Conservation (phyloP, 2,113 vertebrate species). For the Macquaria ambigua region DNA sequence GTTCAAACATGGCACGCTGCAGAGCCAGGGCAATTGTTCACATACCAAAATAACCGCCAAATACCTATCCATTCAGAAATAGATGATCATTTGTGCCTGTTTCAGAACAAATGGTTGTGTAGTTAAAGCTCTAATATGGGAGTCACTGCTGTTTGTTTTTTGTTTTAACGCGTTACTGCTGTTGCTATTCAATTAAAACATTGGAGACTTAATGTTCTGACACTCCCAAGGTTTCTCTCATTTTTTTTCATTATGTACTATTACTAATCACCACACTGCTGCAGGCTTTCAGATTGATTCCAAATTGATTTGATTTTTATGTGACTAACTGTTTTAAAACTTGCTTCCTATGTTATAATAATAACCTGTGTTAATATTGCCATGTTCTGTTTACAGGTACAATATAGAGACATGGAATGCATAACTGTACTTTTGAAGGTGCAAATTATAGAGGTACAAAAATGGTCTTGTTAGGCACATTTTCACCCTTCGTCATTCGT, state of each 20-base stretch:
- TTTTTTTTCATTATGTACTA: too few species aligned
- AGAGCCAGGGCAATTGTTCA: not conserved
- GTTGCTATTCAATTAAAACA: too few species aligned
- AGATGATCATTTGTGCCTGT: not conserved
- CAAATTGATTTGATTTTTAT: too few species aligned
- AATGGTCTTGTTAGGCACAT: not conserved
- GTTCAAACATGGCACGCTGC: constrained; percentile 26
- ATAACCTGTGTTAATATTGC: not conserved
- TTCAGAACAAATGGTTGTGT: constrained; percentile 1
- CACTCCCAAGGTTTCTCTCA: not conserved
- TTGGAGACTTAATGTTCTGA: not conserved
- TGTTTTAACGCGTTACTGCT: not conserved
- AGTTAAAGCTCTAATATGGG: not conserved
- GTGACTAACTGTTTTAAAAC: too few species aligned
- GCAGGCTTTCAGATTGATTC: not conserved
- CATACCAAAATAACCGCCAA: constrained; percentile 10
- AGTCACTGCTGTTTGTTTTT: not conserved
- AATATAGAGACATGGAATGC: not conserved
- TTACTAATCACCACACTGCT: not conserved
- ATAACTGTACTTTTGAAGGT: not conserved
- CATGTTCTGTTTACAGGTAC: not conserved
- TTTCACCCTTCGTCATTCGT: not conserved
- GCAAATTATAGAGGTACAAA: not conserved
- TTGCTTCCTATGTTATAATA: not conserved
- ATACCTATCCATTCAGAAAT: not conserved